Conservation (phyloP, 2,113 vertebrate species). For the Melanerpes formicivorus region DNA sequence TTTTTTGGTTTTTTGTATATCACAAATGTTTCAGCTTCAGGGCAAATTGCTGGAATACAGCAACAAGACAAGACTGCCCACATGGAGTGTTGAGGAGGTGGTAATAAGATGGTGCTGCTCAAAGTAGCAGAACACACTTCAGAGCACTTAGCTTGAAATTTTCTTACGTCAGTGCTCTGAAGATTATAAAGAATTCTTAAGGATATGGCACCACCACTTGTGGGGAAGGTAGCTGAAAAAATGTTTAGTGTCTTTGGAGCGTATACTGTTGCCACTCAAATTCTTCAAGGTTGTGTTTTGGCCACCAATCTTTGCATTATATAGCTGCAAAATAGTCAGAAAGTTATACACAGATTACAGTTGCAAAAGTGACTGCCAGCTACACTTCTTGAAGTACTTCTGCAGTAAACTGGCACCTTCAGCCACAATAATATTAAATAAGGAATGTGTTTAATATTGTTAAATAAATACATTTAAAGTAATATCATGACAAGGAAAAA, state of each 20-base stretch:
- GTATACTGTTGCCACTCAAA: not conserved
- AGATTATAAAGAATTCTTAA: not conserved
- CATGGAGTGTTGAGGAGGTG: not conserved
- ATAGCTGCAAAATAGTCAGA: not conserved
- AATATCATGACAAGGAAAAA: not conserved
- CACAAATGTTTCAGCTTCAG: not conserved
- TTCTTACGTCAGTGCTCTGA: not conserved
- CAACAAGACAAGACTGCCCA: not conserved
- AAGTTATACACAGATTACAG: not conserved
- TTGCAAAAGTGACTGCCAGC: not conserved
- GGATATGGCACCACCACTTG: not conserved
- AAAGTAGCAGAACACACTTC: not conserved
- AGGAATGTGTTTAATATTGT: not conserved
- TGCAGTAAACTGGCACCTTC: not conserved
- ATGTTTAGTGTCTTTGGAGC: not conserved
- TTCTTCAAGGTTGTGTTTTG: not conserved
- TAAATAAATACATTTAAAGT: not conserved
- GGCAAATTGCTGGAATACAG: not conserved
- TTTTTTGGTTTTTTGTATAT: not conserved
- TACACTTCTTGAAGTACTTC: not conserved
- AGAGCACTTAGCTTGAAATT: not conserved
- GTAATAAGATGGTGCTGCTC: not conserved
- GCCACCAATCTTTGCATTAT: not conserved
- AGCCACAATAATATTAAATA: not conserved
- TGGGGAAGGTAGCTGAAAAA: not conserved